phyloP scores from a whole-genome alignment of 1,140 invertebrate genomes.

The Diorhabda elongata region DNA sequence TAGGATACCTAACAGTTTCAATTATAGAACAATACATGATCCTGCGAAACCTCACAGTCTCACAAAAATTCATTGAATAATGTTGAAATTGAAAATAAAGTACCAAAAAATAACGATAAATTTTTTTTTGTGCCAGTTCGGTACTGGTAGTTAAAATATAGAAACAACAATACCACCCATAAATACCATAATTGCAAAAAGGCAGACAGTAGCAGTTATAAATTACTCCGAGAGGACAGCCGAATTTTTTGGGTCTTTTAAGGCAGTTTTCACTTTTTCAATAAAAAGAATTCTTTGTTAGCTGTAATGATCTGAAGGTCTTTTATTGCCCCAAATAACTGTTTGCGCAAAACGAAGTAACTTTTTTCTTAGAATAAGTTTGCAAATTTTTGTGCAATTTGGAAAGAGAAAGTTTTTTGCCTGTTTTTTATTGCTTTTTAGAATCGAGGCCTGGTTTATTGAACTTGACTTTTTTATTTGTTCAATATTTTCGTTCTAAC shows the following conservation, averaged over 20 bases:
- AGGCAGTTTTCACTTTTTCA: slow-evolving; percentile 20
- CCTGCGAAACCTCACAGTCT: too few species aligned
- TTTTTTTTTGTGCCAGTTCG: too few species aligned
- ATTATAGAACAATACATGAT: too few species aligned
- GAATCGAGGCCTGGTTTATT: not conserved
- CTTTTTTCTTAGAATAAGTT: slow-evolving; percentile 13
- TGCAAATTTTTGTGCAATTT: slow-evolving; percentile 11
- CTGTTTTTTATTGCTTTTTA: slow-evolving; percentile 3
- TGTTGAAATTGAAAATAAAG: too few species aligned
- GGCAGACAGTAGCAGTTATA: slow-evolving; percentile 18
- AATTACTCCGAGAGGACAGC: slow-evolving; percentile 12
- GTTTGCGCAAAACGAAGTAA: slow-evolving; percentile 17
- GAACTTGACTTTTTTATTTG: too few species aligned
- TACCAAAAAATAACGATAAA: too few species aligned
- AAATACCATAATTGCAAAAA: slow-evolving; percentile 22
- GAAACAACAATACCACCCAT: slow-evolving; percentile 17
- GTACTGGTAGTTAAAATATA: slow-evolving; percentile 1
- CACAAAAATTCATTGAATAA: too few species aligned
- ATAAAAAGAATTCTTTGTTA: slow-evolving; percentile 21
- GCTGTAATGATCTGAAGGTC: slow-evolving; percentile 19
- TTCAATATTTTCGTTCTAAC: too few species aligned
- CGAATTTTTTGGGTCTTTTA: slow-evolving; percentile 13
- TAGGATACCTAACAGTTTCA: too few species aligned
- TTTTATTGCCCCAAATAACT: slow-evolving; percentile 18
- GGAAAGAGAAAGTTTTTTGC: not conserved